phyloP scores from a whole-genome alignment of 2,113 vertebrate species.

The Illadopsis cleaveri region DNA sequence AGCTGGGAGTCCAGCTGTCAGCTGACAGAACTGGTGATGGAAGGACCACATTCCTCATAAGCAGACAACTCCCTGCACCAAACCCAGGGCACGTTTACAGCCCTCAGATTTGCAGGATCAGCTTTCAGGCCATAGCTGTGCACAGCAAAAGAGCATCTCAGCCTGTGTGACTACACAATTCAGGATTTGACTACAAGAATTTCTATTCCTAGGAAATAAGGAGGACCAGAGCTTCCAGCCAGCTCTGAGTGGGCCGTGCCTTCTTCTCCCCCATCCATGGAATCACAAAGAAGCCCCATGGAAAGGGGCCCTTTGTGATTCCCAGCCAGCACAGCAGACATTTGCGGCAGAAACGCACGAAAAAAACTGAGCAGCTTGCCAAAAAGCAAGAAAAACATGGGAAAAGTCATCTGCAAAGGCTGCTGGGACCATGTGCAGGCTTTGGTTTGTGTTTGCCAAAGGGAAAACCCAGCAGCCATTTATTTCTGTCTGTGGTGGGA shows the following conservation, averaged over 20 bases:
- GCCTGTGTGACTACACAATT: not conserved
- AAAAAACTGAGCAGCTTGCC: not conserved
- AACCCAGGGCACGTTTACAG: not conserved
- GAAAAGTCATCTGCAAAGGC: not conserved
- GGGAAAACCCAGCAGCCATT: not conserved
- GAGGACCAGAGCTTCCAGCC: not conserved
- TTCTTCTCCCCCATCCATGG: not conserved
- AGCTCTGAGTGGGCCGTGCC: not conserved
- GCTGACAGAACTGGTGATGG: constrained; percentile 3
- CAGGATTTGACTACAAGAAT: not conserved
- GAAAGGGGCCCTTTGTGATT: not conserved
- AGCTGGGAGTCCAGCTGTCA: constrained; percentile 30
- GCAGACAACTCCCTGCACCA: constrained; percentile 22
- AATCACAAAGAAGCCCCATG: not conserved
- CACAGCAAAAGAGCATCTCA: not conserved
- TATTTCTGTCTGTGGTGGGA: not conserved
- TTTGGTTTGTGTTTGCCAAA: fast-evolving
- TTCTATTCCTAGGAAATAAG: not conserved
- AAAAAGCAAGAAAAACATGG: not conserved
- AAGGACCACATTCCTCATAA: constrained; percentile 2
- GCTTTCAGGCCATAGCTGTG: not conserved
- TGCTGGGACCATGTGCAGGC: not conserved
- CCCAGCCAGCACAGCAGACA: not conserved
- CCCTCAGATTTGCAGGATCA: not conserved
- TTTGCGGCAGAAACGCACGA: not conserved